Percentiles rank a stretch among this genome's conserved stretches.
phyloP scores from a whole-genome alignment of 2,113 vertebrate species.

The Phalacrocorax aristotelis region DNA sequence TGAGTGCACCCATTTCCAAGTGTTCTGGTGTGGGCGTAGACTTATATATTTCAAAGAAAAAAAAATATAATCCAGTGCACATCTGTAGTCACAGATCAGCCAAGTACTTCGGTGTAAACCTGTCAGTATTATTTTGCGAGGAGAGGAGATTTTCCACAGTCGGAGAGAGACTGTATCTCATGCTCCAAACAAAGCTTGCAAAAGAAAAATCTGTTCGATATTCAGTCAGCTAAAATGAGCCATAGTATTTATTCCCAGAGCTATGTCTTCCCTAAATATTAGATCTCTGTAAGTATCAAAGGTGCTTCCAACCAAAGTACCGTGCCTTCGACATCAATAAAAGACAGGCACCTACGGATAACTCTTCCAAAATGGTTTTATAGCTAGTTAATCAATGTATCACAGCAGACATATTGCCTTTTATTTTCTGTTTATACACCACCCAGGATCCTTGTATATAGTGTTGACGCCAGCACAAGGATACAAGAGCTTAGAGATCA shows the following conservation, averaged over 20 bases:
- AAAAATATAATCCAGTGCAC: neutral
- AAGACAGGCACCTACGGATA: neutral
- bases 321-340: neutral
- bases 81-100: neutral
- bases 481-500: neutral
- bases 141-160: neutral
- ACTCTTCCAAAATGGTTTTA: constrained; percentile 40
- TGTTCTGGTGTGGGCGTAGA: neutral
- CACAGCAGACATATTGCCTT: neutral
- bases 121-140: neutral
- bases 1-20: neutral
- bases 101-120: neutral
- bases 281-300: neutral
- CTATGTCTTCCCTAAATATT: neutral
- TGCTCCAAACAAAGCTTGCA: neutral
- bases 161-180: neutral
- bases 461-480: neutral
- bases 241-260: neutral
- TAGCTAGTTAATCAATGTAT: constrained; percentile 13
- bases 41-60: neutral
- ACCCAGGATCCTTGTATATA: neutral
- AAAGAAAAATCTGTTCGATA: neutral
- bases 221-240: constrained; percentile 22
- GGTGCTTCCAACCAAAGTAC: neutral
- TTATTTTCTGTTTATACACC: constrained; percentile 7